Conservation (phyloP, 2,888 invertebrate species). For the Holacanthella duospinosa region DNA sequence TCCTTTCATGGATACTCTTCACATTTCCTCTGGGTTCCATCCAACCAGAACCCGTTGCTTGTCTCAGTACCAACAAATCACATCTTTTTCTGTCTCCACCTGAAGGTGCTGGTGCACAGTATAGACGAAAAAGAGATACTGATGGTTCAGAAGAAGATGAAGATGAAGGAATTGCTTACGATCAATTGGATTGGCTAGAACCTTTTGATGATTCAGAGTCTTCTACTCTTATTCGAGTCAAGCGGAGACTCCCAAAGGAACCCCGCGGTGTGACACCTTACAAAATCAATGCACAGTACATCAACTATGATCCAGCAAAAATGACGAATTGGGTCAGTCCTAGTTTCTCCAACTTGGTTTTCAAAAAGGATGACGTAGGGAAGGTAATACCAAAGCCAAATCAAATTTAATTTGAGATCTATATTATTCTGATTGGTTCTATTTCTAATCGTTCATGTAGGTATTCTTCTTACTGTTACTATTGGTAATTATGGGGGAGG, state of each 20-base stretch:
- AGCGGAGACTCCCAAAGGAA: slow-evolving; percentile 42
- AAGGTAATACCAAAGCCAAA: slow-evolving; percentile 43
- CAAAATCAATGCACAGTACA: slow-evolving; percentile 56
- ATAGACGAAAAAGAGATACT: slow-evolving; percentile 4
- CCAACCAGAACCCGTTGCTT: slow-evolving; percentile 84
- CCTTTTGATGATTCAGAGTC: neutral
- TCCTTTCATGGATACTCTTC: slow-evolving; percentile 92
- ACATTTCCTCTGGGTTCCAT: slow-evolving; percentile 92
- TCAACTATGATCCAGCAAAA: slow-evolving; percentile 57
- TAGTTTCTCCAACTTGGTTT: slow-evolving; percentile 85
- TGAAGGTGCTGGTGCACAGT: slow-evolving; percentile 2
- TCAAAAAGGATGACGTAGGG: slow-evolving; percentile 74
- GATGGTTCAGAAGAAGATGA: neutral
- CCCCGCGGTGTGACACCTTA: slow-evolving; percentile 59
- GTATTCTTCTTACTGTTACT: slow-evolving; percentile 88
- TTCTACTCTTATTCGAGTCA: slow-evolving; percentile 6
- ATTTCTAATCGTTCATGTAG: slow-evolving; percentile 25
- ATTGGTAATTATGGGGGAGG: slow-evolving; percentile 90
- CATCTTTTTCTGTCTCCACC: slow-evolving; percentile 44
- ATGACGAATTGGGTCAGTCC: slow-evolving; percentile 76
- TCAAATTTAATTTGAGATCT: neutral
- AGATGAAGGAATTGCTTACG: neutral
- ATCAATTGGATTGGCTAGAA: neutral
- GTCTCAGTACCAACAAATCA: slow-evolving; percentile 59
- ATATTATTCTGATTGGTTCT: neutral